Conservation (phyloP, 2,888 invertebrate species). For the Epistrophe grossulariae region DNA sequence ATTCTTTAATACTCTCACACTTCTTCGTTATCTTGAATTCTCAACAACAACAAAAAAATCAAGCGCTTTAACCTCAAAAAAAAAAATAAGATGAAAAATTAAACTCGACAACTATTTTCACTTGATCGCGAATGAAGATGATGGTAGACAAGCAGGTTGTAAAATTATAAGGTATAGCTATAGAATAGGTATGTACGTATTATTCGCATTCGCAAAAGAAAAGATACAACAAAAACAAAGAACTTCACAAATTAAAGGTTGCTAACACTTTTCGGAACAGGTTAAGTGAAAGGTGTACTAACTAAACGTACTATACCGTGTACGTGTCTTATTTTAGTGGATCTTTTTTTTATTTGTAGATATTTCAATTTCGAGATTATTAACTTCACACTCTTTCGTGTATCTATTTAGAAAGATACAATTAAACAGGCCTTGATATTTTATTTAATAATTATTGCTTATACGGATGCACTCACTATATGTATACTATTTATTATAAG, state of each 20-base stretch:
- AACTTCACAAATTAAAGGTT: slow-evolving; percentile 28
- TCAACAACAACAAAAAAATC: not conserved
- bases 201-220: slow-evolving; percentile 25
- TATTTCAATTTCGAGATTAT: not conserved
- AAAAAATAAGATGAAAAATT: slow-evolving; percentile 38
- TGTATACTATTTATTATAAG: not conserved
- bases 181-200: not conserved
- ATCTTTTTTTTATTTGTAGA: slow-evolving; percentile 23
- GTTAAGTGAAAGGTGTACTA: slow-evolving; percentile 69
- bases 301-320: slow-evolving; percentile 38
- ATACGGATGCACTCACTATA: slow-evolving; percentile 38
- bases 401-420: slow-evolving; percentile 26
- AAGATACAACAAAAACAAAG: slow-evolving; percentile 13
- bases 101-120: slow-evolving; percentile 32
- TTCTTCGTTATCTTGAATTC: not conserved
- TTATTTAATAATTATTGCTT: slow-evolving; percentile 4
- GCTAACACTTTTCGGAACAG: slow-evolving; percentile 52
- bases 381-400: slow-evolving; percentile 51
- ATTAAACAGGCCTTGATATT: slow-evolving; percentile 46
- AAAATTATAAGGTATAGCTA: not conserved
- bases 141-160: slow-evolving; percentile 19
- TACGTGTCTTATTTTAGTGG: slow-evolving; percentile 40
- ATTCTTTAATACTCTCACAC: slow-evolving; percentile 1
- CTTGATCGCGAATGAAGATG: slow-evolving; percentile 49
- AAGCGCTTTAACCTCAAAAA: slow-evolving; percentile 27